A percentile compares a stretch with the other conserved stretches of the same genome.
These are phyloP conservation scores for Chrysomela aeneicollis DNA, from an alignment of 2,888 invertebrate genomes.

Conservation along the genomic window DNA sequence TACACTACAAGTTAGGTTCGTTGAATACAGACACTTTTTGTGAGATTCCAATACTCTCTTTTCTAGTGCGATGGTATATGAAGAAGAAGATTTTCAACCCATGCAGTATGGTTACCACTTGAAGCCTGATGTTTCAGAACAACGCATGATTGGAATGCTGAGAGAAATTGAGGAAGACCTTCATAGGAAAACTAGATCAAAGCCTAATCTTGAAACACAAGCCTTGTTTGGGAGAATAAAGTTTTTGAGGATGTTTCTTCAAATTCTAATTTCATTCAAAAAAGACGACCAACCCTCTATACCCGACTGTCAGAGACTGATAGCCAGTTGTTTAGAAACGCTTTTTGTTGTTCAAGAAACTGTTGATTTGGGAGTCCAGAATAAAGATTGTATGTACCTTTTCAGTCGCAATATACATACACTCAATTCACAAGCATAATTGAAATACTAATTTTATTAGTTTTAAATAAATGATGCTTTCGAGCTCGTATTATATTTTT, in stretches of 20 bases:
- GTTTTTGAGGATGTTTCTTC: conserved; percentile 87
- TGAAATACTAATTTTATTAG: no score
- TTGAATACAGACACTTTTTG: neutral
- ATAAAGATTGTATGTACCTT: conserved; percentile 41
- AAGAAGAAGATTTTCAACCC: conserved; percentile 97
- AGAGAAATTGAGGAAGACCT: conserved; percentile 92
- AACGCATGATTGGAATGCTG: conserved; percentile 81
- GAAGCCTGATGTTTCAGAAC: conserved; percentile 82
- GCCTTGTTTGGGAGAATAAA: conserved; percentile 83
- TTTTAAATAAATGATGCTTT: no score
- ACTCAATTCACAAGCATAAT: no score
- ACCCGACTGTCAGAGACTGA: conserved; percentile 81
- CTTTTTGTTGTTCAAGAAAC: conserved; percentile 82
- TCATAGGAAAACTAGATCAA: conserved; percentile 72
- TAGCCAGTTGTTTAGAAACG: conserved; percentile 83
- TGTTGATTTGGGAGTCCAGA: conserved; percentile 74
- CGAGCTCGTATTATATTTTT: no score
- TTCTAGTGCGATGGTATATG: conserved; percentile 81
- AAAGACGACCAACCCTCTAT: conserved; percentile 68
- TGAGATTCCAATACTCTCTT: neutral
- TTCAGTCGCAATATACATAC: neutral
- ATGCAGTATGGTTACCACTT: conserved; percentile 89
- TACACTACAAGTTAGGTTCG: conserved; percentile 34
- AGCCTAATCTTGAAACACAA: conserved; percentile 64
- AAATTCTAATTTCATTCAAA: conserved; percentile 74